Percentiles rank a stretch among this genome's conserved stretches.
Evolutionary conservation across 2,797 vertebrate genomes (phyloP).

Genomic region (Betta splendens): DNA sequence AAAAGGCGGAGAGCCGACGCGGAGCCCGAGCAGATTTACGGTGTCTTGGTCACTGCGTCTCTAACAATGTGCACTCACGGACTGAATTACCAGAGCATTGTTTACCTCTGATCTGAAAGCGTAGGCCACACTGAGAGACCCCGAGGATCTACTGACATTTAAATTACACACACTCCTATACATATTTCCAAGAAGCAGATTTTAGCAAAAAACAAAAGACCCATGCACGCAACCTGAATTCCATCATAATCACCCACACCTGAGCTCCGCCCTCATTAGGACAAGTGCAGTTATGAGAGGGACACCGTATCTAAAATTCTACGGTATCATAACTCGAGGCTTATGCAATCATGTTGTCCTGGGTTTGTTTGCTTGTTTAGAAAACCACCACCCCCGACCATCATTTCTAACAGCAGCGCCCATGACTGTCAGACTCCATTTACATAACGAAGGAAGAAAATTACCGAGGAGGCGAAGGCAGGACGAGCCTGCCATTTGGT

Average conservation of each 20-base stretch:
- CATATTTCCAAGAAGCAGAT: constrained; percentile 18
- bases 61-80: constrained; percentile 72
- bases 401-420: constrained; percentile 43
- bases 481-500: constrained; percentile 61
- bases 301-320: neutral
- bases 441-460: constrained; percentile 77
- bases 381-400: constrained; percentile 20
- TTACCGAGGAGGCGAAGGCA: constrained; percentile 61
- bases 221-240: too few species aligned
- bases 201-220: neutral
- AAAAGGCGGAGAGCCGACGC: constrained; percentile 51
- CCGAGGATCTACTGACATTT: constrained; percentile 26
- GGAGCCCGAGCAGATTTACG: constrained; percentile 71
- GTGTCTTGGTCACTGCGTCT: constrained; percentile 61
- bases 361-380: constrained; percentile 27
- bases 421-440: constrained; percentile 64
- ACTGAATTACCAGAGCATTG: constrained; percentile 67
- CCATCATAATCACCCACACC: neutral
- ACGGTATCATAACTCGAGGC: constrained; percentile 9
- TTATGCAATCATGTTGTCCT: constrained; percentile 17
- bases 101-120: constrained; percentile 64
- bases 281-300: neutral
- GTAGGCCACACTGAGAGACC: constrained; percentile 15
- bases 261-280: neutral
- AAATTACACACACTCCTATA: constrained; percentile 43